Base-by-base conservation (phyloP, 2,888 invertebrate species). In the Lamellibrachia satsuma region DNA sequence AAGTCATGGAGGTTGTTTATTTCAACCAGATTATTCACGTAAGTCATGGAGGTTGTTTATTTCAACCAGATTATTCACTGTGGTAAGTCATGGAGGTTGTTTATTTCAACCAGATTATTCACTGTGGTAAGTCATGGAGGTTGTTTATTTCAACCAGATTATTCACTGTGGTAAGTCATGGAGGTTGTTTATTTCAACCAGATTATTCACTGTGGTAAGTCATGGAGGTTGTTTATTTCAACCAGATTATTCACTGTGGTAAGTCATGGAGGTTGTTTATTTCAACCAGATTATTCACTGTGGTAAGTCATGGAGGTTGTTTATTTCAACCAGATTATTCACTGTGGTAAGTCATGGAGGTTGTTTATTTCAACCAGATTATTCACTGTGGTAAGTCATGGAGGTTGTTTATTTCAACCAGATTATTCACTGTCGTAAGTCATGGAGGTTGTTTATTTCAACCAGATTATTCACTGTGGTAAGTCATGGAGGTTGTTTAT, bases 391-490 rank as follows among this genome's bases (percentile, higher is more conserved):
- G 22, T 15, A 75, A 75, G 75, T 75, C 75, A 15, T 75, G 15
- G 75, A 75, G 75, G 22, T 6, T 3, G 22, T 15, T 75, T 75
- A 22, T 15, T 75, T 75, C 11, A 75, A 6, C 22, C 75, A 75
- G 2, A 15, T 22, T 75, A 75, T 75, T 75, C 15, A 75, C 15
- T 15, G 60, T 9, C 15, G n/a, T n/a, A n/a, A n/a, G n/a, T n/a
- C n/a, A n/a, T n/a, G n/a, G n/a, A n/a, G n/a, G n/a, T n/a, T n/a
- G n/a, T n/a, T n/a, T n/a, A n/a, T n/a, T n/a, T n/a, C 94, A 99
- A 99, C 97, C 98, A 99, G 97, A 98, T 99, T 95, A 98, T 99
- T 95, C 98, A 98, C 94, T 98, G 99, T 97, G 99, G 99, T 99
- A 75, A 15, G 75, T 75, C 75, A 75, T 3, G n/a, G 3, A 75